Percentiles rank a stretch among this genome's conserved stretches.
phyloP scores from a whole-genome alignment of 37 sponge, comb jelly and placozoan genomes.

The Lycopodina hypogea region DNA sequence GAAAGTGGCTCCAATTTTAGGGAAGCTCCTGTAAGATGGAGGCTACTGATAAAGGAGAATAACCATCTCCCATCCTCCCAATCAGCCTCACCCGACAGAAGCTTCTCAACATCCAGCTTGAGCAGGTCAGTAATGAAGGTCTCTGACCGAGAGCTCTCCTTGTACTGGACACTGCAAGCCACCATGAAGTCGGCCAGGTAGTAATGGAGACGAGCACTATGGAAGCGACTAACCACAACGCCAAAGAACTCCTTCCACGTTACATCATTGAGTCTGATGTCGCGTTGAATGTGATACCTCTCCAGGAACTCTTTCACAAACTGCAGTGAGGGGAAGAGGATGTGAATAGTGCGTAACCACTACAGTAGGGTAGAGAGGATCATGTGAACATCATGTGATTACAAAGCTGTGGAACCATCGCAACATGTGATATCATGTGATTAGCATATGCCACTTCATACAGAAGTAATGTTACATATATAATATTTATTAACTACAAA shows the following conservation, averaged over 20 bases:
- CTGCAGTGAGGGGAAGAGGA: conserved; percentile 3
- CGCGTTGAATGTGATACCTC: conserved; percentile 17
- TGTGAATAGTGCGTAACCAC: too few species aligned
- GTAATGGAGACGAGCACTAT: conserved; percentile 22
- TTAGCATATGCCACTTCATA: too few species aligned
- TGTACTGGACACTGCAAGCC: conserved; percentile 22
- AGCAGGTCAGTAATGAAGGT: conserved; percentile 48
- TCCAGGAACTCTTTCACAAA: conserved; percentile 43
- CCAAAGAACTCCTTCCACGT: conserved; percentile 53
- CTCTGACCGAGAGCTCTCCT: conserved; percentile 6
- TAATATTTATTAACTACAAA: too few species aligned
- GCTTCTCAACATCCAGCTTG: conserved; percentile 32
- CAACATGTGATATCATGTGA: background rate
- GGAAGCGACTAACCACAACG: conserved; percentile 18
- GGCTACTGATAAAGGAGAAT: background rate
- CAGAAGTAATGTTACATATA: too few species aligned
- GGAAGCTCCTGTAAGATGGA: too few species aligned
- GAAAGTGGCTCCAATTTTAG: too few species aligned
- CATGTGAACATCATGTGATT: too few species aligned
- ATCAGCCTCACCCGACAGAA: conserved; percentile 22
- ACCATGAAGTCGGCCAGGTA: conserved; percentile 34
- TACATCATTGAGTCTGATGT: conserved; percentile 25
- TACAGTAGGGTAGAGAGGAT: too few species aligned
- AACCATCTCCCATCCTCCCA: background rate
- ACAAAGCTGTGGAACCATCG: too few species aligned